Conservation (phyloP, 2,888 invertebrate genomes). For the Drosophila hamatofila region DNA sequence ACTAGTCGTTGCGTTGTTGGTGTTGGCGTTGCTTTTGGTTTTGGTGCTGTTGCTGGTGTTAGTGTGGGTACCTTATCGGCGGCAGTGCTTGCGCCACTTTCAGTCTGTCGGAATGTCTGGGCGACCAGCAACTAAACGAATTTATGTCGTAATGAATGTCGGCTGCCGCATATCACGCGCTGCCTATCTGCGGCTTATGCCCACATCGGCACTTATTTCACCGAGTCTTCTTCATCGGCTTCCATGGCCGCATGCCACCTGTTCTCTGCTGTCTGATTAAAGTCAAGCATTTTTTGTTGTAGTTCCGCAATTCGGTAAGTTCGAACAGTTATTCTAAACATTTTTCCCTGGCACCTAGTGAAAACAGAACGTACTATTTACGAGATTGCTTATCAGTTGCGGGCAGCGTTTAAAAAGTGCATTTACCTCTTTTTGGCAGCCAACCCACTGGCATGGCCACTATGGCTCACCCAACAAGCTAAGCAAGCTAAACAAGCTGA, state of each 20-base stretch:
- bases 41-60: conserved; percentile 1
- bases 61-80: conserved; percentile 37
- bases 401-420: conserved; percentile 34
- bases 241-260: conserved; percentile 4
- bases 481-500: conserved; percentile 39
- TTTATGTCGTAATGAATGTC: conserved; percentile 78
- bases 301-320: conserved; percentile 22
- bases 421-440: conserved; percentile 22
- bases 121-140: conserved; percentile 60
- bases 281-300: conserved; percentile 23
- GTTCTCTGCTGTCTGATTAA: conserved; percentile 37
- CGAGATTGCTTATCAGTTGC: conserved; percentile 31
- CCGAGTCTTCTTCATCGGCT: conserved; percentile 2
- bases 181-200: conserved; percentile 66
- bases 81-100: conserved; percentile 26
- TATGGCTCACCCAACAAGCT: conserved; percentile 16
- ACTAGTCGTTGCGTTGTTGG: not conserved
- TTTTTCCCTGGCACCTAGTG: conserved; percentile 13
- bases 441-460: not conserved
- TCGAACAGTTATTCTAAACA: conserved; percentile 56
- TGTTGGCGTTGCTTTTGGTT: conserved; percentile 2
- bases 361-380: conserved; percentile 24
- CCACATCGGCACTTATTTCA: conserved; percentile 56
- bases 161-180: conserved; percentile 66
- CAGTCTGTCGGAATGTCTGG: conserved; percentile 15